These are phyloP conservation scores for Pocillopora meandrina DNA, from an alignment of 92 coral and sea anemone species.

Conservation along the genomic window DNA sequence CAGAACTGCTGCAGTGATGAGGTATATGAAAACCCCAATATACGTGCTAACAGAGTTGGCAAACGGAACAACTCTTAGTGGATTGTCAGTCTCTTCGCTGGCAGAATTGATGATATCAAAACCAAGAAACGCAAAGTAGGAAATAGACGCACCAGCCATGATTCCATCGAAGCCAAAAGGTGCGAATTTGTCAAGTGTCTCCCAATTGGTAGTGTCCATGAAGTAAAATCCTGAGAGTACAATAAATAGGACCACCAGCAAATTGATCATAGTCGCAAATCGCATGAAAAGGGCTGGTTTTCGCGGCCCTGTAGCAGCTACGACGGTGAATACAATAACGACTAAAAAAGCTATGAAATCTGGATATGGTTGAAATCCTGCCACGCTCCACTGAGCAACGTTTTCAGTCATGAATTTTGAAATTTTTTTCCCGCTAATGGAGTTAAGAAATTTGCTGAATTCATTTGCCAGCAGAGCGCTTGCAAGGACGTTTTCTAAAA, in stretches of 20 bases:
- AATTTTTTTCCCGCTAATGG: conserved; percentile 61
- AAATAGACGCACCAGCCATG: conserved; percentile 76
- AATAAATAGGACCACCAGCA: conserved; percentile 64
- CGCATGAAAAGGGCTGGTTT: conserved; percentile 74
- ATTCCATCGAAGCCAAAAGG: conserved; percentile 83
- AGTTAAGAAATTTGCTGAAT: conserved; percentile 66
- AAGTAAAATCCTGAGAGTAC: conserved; percentile 76
- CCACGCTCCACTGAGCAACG: conserved; percentile 62
- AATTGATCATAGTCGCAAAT: conserved; percentile 65
- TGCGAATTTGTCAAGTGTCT: conserved; percentile 71
- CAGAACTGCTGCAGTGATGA: conserved; percentile 67
- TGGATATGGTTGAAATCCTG: conserved; percentile 67
- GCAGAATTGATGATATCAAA: conserved; percentile 82
- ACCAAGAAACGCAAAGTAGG: conserved; percentile 85
- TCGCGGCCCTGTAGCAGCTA: conserved; percentile 68
- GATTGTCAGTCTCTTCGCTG: conserved; percentile 76
- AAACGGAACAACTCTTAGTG: conserved; percentile 63
- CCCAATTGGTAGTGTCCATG: conserved; percentile 79
- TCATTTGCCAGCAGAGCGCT: conserved; percentile 73
- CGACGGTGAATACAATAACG: conserved; percentile 47
- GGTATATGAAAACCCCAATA: conserved; percentile 72
- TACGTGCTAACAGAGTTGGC: conserved; percentile 76
- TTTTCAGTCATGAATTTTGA: conserved; percentile 54
- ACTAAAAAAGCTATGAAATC: conserved; percentile 69
- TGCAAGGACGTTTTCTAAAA: conserved; percentile 78